Percentiles rank a stretch among this genome's conserved stretches.
phyloP scores from a whole-genome alignment of 1,140 invertebrate genomes.

The Pachypeltis micranthus region DNA sequence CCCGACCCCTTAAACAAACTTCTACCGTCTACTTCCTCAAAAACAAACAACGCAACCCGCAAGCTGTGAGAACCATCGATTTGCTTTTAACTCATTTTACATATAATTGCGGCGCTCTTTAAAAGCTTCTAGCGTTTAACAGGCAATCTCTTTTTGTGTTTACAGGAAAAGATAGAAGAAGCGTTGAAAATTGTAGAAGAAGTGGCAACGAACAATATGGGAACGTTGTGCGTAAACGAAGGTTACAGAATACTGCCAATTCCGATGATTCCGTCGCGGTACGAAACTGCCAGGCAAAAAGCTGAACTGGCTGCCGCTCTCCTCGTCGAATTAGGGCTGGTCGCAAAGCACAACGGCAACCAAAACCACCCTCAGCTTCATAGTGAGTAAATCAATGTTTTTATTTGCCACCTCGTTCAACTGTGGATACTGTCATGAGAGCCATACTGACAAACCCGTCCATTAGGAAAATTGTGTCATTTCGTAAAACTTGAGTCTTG shows the following conservation, averaged over 20 bases:
- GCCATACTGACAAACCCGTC: too few relatives aligned
- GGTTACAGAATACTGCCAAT: conserved; percentile 51
- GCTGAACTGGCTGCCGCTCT: conserved; percentile 57
- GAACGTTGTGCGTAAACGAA: conserved; percentile 55
- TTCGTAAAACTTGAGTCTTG: too few relatives aligned
- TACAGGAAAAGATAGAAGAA: conserved; percentile 45
- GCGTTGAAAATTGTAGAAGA: conserved; percentile 58
- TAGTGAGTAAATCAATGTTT: conserved; percentile 8
- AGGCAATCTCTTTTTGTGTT: conserved; percentile 21
- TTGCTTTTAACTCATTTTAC: too few relatives aligned
- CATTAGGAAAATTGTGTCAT: too few relatives aligned
- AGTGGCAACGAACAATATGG: conserved; percentile 53
- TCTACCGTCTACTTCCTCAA: too few relatives aligned
- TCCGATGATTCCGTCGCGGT: conserved; percentile 48
- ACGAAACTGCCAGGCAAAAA: conserved; percentile 55
- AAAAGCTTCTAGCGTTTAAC: too few relatives aligned
- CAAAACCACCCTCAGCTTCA: conserved; percentile 14
- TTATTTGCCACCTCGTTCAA: too few relatives aligned
- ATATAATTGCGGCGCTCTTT: too few relatives aligned
- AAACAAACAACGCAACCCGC: too few relatives aligned
- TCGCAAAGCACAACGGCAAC: background rate
- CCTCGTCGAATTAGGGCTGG: conserved; percentile 31
- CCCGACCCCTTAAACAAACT: too few relatives aligned
- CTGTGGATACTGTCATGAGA: too few relatives aligned
- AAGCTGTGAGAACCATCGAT: too few relatives aligned